These are phyloP conservation scores for Bucco capensis DNA, from an alignment of 2,113 vertebrate genomes.

Conservation along the genomic window DNA sequence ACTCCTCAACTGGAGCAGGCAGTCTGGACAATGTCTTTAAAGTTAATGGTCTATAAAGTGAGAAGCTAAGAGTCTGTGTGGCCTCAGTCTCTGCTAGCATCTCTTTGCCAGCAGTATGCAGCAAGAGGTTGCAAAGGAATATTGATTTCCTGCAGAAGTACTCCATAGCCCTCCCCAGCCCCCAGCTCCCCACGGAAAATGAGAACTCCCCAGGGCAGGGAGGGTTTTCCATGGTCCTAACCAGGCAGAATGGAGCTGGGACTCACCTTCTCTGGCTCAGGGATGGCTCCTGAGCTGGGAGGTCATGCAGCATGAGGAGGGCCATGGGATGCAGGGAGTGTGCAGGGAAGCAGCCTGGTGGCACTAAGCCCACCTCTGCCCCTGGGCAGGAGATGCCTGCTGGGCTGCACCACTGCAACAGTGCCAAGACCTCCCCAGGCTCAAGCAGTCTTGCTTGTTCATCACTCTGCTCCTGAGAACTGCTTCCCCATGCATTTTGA, in stretches of 20 bases:
- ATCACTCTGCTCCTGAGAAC: too few species aligned
- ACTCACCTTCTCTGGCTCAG: too few species aligned
- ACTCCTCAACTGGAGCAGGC: neutral
- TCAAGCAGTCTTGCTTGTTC: too few species aligned
- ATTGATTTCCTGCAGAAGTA: neutral
- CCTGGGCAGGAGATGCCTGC: neutral
- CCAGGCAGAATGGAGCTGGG: neutral
- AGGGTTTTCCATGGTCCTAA: neutral
- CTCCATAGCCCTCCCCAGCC: too few species aligned
- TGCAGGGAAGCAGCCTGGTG: neutral
- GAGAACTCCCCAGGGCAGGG: too few species aligned
- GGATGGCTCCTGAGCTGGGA: neutral
- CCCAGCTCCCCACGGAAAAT: neutral
- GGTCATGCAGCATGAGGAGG: rapidly evolving
- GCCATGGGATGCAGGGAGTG: rapidly evolving
- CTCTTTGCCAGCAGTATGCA: neutral
- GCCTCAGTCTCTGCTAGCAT: neutral
- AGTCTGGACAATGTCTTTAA: neutral
- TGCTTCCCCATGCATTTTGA: too few species aligned
- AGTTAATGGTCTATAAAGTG: neutral
- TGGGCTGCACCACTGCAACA: neutral
- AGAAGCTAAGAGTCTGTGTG: neutral
- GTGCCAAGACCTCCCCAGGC: neutral
- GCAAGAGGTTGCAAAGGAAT: neutral
- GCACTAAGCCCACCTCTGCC: too few species aligned